Percentiles rank a stretch among this genome's conserved stretches.
Evolutionary conservation across 2,113 vertebrate genomes (phyloP).

Genomic region (Prietella phreatophila): DNA sequence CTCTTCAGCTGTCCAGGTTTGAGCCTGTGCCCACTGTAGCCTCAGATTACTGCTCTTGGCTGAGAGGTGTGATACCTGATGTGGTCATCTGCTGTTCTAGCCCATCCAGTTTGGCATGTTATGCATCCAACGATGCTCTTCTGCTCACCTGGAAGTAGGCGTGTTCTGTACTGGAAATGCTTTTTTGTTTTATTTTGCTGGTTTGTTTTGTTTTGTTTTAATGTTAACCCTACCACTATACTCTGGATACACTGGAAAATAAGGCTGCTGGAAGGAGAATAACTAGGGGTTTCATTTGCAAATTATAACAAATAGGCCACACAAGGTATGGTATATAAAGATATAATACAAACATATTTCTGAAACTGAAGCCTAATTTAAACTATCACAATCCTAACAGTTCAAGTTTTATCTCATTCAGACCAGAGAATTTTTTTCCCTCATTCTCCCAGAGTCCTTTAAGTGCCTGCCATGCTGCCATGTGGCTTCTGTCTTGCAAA

Average conservation of each 20-base stretch:
- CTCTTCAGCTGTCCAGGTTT: background rate
- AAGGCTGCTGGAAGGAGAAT: no score
- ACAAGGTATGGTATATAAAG: background rate
- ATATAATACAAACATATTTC: background rate
- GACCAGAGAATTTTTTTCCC: background rate
- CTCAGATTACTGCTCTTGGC: background rate
- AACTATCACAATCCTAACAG: background rate
- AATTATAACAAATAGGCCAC: background rate
- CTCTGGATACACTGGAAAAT: no score
- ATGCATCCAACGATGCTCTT: background rate
- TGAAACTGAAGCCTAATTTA: background rate
- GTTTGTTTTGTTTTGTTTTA: no score
- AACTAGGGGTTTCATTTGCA: background rate
- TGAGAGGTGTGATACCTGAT: background rate
- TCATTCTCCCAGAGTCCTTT: background rate
- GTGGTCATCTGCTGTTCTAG: background rate
- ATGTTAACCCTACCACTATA: no score
- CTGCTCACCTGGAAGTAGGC: background rate
- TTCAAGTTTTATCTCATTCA: background rate
- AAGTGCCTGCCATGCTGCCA: no score
- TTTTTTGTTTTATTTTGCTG: background rate
- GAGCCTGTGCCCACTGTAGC: background rate
- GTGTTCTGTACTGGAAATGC: background rate
- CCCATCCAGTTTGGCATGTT: background rate
- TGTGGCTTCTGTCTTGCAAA: no score